phyloP scores from a whole-genome alignment of 2,797 vertebrate species.

The Characodon lateralis region DNA sequence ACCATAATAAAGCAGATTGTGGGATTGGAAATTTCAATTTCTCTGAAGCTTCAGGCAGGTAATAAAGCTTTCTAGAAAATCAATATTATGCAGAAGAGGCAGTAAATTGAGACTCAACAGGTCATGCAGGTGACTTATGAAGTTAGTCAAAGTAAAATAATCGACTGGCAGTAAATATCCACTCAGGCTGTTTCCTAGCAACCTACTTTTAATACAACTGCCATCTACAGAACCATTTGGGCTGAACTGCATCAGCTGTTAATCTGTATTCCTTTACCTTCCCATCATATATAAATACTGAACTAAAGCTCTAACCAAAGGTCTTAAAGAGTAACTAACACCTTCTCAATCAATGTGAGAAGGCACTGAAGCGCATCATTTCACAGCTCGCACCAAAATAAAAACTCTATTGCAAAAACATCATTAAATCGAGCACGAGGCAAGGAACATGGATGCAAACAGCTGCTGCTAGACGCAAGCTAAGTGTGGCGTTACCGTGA shows the following conservation, averaged over 20 bases:
- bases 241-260: slow-evolving; percentile 11
- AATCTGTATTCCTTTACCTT: slow-evolving; percentile 10
- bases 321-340: slow-evolving; percentile 5
- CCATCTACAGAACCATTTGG: slow-evolving; percentile 5
- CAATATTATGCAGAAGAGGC: neutral
- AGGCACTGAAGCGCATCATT: neutral
- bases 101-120: neutral
- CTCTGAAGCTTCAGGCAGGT: neutral
- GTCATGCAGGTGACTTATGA: slow-evolving; percentile 30
- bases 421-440: neutral
- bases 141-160: slow-evolving; percentile 37
- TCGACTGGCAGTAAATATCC: slow-evolving; percentile 30
- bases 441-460: slow-evolving; percentile 3
- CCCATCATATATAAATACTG: neutral
- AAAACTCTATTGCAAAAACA: slow-evolving; percentile 2
- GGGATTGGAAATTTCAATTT: neutral
- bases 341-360: neutral
- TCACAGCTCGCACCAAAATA: slow-evolving; percentile 1
- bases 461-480: slow-evolving; percentile 5
- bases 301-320: slow-evolving; percentile 20
- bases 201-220: slow-evolving; percentile 29
- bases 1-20: neutral
- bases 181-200: slow-evolving; percentile 53
- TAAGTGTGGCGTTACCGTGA: neutral
- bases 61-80: neutral